Evolutionary conservation across 2,797 vertebrate genomes (phyloP).

Genomic region (Psittacula derbiana): DNA sequence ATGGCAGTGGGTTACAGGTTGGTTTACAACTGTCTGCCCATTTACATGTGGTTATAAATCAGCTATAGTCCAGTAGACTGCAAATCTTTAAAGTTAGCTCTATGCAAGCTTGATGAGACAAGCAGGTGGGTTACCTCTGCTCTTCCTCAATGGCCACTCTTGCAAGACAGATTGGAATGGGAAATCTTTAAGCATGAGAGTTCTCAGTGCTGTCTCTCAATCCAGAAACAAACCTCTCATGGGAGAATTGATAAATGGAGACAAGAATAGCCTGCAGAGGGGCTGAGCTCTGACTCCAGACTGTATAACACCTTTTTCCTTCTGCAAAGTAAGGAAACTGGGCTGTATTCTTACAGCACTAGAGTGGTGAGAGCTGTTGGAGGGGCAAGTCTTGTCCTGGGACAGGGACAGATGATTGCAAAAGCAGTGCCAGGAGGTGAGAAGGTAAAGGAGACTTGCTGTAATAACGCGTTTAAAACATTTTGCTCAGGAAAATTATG

Average conservation of each 20-base stretch:
- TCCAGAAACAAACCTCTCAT: neutral
- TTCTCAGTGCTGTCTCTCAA: conserved; percentile 1
- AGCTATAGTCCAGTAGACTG: neutral
- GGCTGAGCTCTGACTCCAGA: neutral
- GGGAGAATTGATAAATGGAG: neutral
- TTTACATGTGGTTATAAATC: neutral
- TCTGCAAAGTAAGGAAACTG: neutral
- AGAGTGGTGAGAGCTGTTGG: neutral
- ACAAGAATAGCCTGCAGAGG: neutral
- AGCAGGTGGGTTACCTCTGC: neutral
- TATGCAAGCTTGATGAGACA: neutral
- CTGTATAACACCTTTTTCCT: neutral
- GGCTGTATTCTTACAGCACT: neutral
- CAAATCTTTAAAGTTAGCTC: neutral
- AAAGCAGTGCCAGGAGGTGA: neutral
- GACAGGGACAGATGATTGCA: neutral
- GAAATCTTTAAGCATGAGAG: neutral
- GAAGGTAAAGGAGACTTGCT: neutral
- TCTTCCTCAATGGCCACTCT: neutral
- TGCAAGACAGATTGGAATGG: neutral
- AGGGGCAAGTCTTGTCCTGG: neutral
- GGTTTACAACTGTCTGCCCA: neutral
- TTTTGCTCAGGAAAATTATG: neutral
- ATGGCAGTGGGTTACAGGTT: neutral
- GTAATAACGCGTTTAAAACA: neutral